Base-by-base conservation (phyloP, 2,888 invertebrate species). In the Electrophaes corylata region DNA sequence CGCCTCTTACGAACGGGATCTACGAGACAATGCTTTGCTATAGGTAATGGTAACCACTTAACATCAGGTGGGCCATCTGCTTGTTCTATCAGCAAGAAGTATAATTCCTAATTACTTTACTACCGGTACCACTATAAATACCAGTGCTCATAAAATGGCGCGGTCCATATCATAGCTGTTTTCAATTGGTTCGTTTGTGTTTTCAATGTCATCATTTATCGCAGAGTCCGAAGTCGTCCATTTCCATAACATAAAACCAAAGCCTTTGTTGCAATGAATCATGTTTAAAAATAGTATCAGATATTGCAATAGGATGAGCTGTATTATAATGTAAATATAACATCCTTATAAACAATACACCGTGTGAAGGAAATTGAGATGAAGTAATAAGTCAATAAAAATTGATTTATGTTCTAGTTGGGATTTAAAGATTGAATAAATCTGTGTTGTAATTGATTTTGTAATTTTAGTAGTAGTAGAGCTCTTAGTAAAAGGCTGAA, bases 211-310 rank as follows among this genome's bases (percentile, higher is more conserved):
- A 20, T 16, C 20, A 40, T 37, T 23, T 33, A 46, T 46, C 31
- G 14, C 20, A 0, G 12, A 46, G 46, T 40, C 31, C 46, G 23
- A 48, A 45, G 39, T 49, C 44, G 26, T 12, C 16, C 20, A 45
- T 40, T 49, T 54, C 40, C 53, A 54, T 54, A 46, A 46, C 45
- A 54, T 54, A 11, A 2, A 46, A 29, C 45, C 26, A 14, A 14
- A 45, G 23, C 33, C 44, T 40, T 58, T 53, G 53, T 53, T 58
- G 31, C 19, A 49, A 40, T 45, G 53, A 49, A 45, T 50, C 45
- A 58, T 58, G 40, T 58, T 57, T 52, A 47, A 47, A 57, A 52
- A 57, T 52, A 52, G 29, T 29, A 46, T 40, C 16, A n/a, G 29
- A 40, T 50, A 45, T 40, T 46, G 43, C 43, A 44, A 48, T 43